phyloP scores from a whole-genome alignment of 2,113 vertebrate species.

The Todiramphus chloris region DNA sequence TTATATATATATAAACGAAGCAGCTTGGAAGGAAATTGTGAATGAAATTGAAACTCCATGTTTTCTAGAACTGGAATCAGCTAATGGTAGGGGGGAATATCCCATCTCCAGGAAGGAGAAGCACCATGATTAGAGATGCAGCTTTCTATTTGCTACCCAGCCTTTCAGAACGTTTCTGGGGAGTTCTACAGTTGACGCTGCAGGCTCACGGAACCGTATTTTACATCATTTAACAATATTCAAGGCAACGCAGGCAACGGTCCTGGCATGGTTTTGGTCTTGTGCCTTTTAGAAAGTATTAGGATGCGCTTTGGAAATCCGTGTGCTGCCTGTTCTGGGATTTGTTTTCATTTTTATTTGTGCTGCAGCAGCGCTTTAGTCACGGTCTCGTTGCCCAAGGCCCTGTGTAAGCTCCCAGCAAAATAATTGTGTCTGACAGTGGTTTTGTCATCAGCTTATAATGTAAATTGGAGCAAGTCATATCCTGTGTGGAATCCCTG shows the following conservation, averaged over 20 bases:
- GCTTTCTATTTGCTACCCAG: not conserved
- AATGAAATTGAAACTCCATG: rapidly evolving
- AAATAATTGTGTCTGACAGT: not conserved
- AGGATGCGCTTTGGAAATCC: not conserved
- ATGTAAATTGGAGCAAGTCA: not conserved
- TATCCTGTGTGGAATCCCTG: not conserved
- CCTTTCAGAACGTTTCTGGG: not conserved
- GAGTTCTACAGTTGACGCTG: not conserved
- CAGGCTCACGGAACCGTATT: not conserved
- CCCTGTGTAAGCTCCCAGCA: not conserved
- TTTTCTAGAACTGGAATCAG: not conserved
- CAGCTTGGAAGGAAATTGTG: not conserved
- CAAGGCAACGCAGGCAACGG: not conserved
- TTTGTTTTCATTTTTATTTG: not conserved
- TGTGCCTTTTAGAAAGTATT: not conserved
- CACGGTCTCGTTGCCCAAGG: not conserved
- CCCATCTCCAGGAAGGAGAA: not conserved
- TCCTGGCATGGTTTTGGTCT: not conserved
- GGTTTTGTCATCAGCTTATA: not conserved
- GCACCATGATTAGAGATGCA: not conserved
- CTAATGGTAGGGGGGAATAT: not conserved
- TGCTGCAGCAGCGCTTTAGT: not conserved
- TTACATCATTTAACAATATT: rapidly evolving
- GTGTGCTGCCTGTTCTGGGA: not conserved
- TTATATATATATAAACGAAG: not conserved